These are phyloP conservation scores for Coregonus clupeaformis DNA, from an alignment of 2,113 vertebrate species.

Conservation along the genomic window DNA sequence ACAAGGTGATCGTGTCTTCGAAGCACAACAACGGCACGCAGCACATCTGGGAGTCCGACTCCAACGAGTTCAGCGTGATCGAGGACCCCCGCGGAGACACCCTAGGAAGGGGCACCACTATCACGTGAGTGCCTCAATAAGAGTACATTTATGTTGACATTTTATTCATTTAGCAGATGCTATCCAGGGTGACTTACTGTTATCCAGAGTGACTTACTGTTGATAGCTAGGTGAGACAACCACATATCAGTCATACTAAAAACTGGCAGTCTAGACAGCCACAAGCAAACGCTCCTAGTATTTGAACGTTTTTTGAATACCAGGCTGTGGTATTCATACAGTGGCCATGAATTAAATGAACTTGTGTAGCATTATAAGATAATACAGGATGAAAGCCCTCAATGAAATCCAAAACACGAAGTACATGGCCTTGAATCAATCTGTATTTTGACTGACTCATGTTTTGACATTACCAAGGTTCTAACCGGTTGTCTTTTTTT, in stretches of 20 bases:
- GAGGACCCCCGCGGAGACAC: conserved; percentile 92
- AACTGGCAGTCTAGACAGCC: too few species aligned
- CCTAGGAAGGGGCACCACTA: conserved; percentile 91
- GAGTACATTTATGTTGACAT: not conserved
- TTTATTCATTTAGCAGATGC: not conserved
- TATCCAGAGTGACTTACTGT: not conserved
- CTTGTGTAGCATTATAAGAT: too few species aligned
- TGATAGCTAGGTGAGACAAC: not conserved
- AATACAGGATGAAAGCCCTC: too few species aligned
- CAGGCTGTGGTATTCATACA: too few species aligned
- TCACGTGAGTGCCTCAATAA: conserved; percentile 81
- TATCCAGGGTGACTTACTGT: not conserved
- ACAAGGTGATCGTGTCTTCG: conserved; percentile 95
- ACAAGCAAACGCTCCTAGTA: too few species aligned
- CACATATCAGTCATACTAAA: too few species aligned
- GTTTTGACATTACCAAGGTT: not conserved
- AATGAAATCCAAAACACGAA: too few species aligned
- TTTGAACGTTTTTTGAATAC: not conserved
- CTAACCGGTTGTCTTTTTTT: not conserved
- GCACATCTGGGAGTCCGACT: conserved; percentile 99
- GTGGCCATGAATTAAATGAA: too few species aligned
- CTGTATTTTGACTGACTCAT: not conserved
- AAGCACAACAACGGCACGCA: conserved; percentile 98
- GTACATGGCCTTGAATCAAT: too few species aligned
- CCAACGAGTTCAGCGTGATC: conserved; percentile 92